These are phyloP conservation scores for Sitta europaea DNA, from an alignment of 2,113 vertebrate species.

Conservation along the genomic window DNA sequence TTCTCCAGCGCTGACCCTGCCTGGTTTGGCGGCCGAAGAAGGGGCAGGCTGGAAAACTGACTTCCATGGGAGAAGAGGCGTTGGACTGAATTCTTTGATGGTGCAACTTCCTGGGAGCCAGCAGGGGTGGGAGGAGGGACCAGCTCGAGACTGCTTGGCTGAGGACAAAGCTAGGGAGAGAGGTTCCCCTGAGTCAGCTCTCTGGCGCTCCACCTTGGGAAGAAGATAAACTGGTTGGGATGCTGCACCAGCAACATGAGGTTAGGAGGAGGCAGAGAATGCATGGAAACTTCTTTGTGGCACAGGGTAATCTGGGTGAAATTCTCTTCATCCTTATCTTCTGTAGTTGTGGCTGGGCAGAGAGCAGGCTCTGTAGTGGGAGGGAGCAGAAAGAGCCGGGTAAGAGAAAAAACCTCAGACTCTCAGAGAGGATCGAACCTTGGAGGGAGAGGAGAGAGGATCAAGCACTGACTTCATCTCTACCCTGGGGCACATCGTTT, in stretches of 20 bases:
- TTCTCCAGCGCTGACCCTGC: background rate
- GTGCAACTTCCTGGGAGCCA: background rate
- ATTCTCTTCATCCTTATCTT: background rate
- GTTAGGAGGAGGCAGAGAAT: background rate
- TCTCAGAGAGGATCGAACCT: background rate
- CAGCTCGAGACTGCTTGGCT: background rate
- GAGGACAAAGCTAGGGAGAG: background rate
- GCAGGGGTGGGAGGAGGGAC: background rate
- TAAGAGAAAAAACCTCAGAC: background rate
- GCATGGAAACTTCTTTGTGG: background rate
- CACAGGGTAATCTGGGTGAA: background rate
- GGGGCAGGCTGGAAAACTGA: background rate
- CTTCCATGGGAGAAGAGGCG: background rate
- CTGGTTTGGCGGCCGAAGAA: background rate
- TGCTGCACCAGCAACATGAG: background rate
- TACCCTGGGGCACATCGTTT: background rate
- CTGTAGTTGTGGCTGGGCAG: background rate
- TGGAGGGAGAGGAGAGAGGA: background rate
- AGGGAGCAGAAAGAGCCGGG: background rate
- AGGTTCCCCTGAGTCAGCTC: constrained; percentile 41
- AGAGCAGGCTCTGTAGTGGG: background rate
- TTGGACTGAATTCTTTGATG: background rate
- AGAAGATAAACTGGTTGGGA: constrained; percentile 61
- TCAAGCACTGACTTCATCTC: background rate
- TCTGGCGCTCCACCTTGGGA: background rate